A percentile compares a stretch with the other conserved stretches of the same genome.
Conservation (phyloP, 2,113 vertebrate species). For the Eclectus roratus region DNA sequence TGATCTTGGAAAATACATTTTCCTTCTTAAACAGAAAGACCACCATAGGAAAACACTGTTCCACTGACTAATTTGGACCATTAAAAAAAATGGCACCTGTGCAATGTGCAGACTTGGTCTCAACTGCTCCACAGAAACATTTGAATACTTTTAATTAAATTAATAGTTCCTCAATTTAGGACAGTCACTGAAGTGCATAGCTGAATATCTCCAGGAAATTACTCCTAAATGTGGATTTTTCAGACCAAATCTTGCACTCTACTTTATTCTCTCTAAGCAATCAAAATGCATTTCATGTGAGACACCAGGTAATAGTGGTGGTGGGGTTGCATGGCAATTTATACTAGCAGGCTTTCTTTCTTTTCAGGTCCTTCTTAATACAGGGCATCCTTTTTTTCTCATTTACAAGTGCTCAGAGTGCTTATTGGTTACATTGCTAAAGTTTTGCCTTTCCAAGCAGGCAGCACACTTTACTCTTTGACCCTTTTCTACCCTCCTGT, state of each 20-base stretch:
- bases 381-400: background rate
- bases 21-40: background rate
- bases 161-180: background rate
- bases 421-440: background rate
- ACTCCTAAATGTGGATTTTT: background rate
- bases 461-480: background rate
- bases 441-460: background rate
- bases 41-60: background rate
- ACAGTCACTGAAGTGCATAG: background rate
- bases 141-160: background rate
- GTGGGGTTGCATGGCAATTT: background rate
- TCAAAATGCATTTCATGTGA: background rate
- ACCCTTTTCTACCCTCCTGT: conserved; percentile 12
- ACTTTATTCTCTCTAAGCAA: background rate
- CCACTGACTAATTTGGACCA: background rate
- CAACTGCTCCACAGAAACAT: background rate
- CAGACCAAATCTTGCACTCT: background rate
- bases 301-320: accelerated
- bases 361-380: background rate
- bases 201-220: background rate
- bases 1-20: background rate
- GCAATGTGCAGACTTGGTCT: background rate
- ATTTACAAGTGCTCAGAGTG: background rate
- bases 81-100: background rate
- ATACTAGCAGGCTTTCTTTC: background rate